Conservation (phyloP, 2,797 vertebrate genomes). For the Carapus acus region DNA sequence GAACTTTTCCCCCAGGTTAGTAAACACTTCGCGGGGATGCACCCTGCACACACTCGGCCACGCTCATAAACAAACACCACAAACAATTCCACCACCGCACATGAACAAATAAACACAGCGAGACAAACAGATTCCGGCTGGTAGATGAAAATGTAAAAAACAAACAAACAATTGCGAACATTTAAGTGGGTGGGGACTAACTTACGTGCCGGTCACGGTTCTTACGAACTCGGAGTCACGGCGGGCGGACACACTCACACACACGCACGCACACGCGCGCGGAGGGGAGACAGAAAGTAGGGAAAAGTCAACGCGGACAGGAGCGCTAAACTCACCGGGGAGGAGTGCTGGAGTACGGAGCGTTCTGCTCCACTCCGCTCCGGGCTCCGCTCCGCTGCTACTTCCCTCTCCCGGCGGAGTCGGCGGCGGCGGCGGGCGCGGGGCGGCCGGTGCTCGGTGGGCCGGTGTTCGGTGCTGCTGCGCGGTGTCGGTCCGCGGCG, state of each 20-base stretch:
- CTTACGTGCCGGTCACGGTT: constrained; percentile 24
- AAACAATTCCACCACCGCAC: too few relatives aligned
- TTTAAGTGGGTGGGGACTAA: too few relatives aligned
- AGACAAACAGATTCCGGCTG: too few relatives aligned
- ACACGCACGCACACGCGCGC: too few relatives aligned
- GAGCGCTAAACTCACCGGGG: constrained; percentile 57
- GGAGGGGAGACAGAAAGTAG: constrained; percentile 7
- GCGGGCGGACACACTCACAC: constrained; percentile 9
- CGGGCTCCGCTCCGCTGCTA: too few relatives aligned
- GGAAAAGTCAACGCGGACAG: constrained; percentile 29
- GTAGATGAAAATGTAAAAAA: too few relatives aligned
- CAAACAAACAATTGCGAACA: constrained; percentile 26
- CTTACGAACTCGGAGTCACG: constrained; percentile 42
- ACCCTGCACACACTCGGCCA: background rate
- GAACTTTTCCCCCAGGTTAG: background rate
- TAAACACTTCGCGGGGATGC: background rate
- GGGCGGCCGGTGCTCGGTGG: constrained; percentile 53
- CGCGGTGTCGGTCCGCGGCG: constrained; percentile 50
- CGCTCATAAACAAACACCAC: too few relatives aligned
- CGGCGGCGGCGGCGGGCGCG: constrained; percentile 58
- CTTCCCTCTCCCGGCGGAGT: constrained; percentile 57
- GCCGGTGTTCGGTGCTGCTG: too few relatives aligned
- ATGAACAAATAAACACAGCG: too few relatives aligned
- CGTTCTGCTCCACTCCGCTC: too few relatives aligned
- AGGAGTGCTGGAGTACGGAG: too few relatives aligned